Evolutionary conservation across 2,888 invertebrate species (phyloP), one percentile per base, ranked within the genome.

Genomic region (Xestoiulus laeticollis): DNA sequence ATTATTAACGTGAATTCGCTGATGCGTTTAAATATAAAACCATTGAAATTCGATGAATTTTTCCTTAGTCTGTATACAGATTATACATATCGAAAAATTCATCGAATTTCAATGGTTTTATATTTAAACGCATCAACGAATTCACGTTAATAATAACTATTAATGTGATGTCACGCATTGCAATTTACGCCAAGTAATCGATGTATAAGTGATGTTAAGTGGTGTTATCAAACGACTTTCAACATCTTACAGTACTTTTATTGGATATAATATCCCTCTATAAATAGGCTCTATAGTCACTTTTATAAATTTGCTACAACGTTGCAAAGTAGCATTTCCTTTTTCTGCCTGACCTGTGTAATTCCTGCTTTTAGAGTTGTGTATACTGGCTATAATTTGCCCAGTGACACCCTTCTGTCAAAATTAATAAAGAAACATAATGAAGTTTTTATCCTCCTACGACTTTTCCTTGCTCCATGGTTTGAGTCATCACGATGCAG

Each of bases 361-460:
- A 59, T n/a, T 16, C 14, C 59, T 59, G 59, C 59, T 59, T 59
- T 59, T 59, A 59, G 59, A n/a, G 22, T 3, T 26, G 68, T 68
- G 26, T 26, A 68, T 68, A 22, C 12, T 10, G 10, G 22, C 0
- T 1, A 0, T 26, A 26, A 68, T 26, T 10, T 68, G 22, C 68
- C 8, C 12, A 26, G 26, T 68, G 68, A 68, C 68, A 68, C 68
- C 12, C 68, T 68, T 26, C 68, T 26, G 68, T 68, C 68, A 68
- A 68, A 68, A 68, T 68, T 68, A 68, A 68, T 26, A 68, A 68
- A 68, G 68, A 22, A 68, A 8, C 68, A 68, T 68, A 68, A 68
- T 26, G 68, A 68, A 22, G 26, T 59, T 68, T 68, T 68, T 68
- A 68, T 68, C 68, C n/a, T 68, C 68, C 68, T 68, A 68, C 68